These are phyloP conservation scores for Rachycentron canadum DNA, from an alignment of 2,797 vertebrate species.

Conservation along the genomic window DNA sequence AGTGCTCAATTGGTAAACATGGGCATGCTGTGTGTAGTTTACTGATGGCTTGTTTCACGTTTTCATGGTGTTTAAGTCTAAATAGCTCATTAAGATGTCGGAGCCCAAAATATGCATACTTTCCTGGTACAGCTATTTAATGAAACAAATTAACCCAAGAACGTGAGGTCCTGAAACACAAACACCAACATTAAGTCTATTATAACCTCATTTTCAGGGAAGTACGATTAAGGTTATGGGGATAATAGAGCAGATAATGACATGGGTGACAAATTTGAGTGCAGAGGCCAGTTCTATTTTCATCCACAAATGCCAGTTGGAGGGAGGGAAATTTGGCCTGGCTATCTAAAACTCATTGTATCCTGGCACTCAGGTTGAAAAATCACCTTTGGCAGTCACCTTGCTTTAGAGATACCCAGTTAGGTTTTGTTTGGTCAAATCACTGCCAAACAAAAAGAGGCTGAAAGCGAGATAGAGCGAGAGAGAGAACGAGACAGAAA, in stretches of 20 bases:
- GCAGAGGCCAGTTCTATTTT: constrained; percentile 63
- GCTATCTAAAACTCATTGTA: constrained; percentile 64
- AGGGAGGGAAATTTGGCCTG: constrained; percentile 54
- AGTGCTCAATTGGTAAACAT: constrained; percentile 28
- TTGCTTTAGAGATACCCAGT: constrained; percentile 70
- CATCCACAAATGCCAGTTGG: constrained; percentile 62
- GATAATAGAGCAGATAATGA: constrained; percentile 65
- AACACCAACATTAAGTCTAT: constrained; percentile 52
- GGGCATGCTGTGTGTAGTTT: constrained; percentile 11
- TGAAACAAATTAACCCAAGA: constrained; percentile 45
- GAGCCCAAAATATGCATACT: constrained; percentile 25
- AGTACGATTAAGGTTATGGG: constrained; percentile 32
- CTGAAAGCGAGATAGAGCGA: constrained; percentile 14
- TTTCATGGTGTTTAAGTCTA: constrained; percentile 42
- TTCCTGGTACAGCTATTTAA: constrained; percentile 30
- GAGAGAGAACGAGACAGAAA: constrained; percentile 13
- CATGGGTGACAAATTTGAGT: constrained; percentile 63
- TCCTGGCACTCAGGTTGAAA: constrained; percentile 65
- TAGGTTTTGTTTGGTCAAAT: constrained; percentile 73
- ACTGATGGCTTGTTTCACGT: constrained; percentile 11
- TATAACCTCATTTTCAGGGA: constrained; percentile 53
- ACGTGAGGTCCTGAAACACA: constrained; percentile 37
- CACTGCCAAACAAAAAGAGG: constrained; percentile 67
- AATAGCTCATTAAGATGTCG: constrained; percentile 39
- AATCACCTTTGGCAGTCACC: constrained; percentile 78